Base-by-base conservation (phyloP, 2,113 vertebrate species). In the Chamaetylas fuelleborni region DNA sequence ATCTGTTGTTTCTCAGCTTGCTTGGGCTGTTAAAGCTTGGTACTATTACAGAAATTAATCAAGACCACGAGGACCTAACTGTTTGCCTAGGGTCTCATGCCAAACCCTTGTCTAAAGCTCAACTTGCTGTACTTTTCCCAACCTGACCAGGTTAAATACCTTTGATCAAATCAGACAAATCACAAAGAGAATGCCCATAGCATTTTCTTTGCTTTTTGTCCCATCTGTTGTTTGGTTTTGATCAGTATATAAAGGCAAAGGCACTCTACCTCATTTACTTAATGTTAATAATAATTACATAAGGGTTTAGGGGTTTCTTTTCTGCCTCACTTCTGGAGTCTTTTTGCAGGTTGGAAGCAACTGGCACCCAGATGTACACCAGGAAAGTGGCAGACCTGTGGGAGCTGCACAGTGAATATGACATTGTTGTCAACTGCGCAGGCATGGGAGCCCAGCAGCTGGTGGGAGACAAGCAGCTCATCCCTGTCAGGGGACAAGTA, bases 401-500 rank as follows among this genome's bases (percentile, higher is more conserved):
- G 96, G 98, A 99, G 19, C 97, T 99, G 42, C 95, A 93, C 31
- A 50, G 64, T 0, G 91, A 73, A 69, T 99, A 98, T 6, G 97
- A 99, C 33, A 9, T 99, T 0, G 92, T 99, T 8, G 98, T 99
- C 82, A 99, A 99, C 97, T 99, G 99, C 22, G 57, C 98, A 0
- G 99, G 99, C 64, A 96, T 99, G 19, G 98, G 99, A 64, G 98
- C 99, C 88, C 98, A 57, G 34, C 57, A 86, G 25, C 96, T 99
- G 40, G 96, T 92, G 33, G 97, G 97, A 25, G 99, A 99, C 58
- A 0, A 67, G 23, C 3, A 92, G 26, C 54, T 99, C 15, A 92
- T 98, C 74, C 98, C 99, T 0, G 48, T 98, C 34, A 98, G 98
- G 81, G 99, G 99, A 11, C 99, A 99, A 93, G 97, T 99, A 14